Conservation (phyloP, 2,797 vertebrate genomes). For the Tinamus major region DNA sequence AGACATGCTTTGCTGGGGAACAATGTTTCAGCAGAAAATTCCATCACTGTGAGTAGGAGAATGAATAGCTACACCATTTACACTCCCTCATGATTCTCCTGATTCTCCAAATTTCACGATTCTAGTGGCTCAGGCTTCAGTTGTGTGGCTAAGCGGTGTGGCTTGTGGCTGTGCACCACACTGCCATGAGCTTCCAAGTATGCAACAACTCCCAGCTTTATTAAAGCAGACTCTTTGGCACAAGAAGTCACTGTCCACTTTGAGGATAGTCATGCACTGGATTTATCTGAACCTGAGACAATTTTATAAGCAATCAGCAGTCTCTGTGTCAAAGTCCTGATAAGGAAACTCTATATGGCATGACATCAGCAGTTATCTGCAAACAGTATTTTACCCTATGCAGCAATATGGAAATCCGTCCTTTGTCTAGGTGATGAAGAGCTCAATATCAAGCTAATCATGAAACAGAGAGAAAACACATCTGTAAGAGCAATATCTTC, state of each 20-base stretch:
- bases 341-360: conserved; percentile 4
- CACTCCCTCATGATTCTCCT: not conserved
- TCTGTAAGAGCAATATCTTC: not conserved
- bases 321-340: not conserved
- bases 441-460: not conserved
- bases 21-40: not conserved
- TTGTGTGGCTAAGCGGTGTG: not conserved
- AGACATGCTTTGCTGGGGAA: not conserved
- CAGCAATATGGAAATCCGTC: not conserved
- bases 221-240: not conserved
- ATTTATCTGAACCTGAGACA: not conserved
- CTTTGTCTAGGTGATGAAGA: not conserved
- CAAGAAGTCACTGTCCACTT: not conserved
- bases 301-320: not conserved
- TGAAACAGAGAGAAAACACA: not conserved
- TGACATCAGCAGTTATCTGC: not conserved
- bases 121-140: not conserved
- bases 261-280: not conserved
- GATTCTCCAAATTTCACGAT: not conserved
- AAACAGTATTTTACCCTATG: conserved; percentile 7
- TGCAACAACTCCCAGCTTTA: not conserved
- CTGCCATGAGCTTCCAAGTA: not conserved
- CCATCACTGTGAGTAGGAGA: not conserved
- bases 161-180: not conserved
- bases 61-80: not conserved